Conservation (phyloP, 2,113 vertebrate species). For the Perognathus longimembris region DNA sequence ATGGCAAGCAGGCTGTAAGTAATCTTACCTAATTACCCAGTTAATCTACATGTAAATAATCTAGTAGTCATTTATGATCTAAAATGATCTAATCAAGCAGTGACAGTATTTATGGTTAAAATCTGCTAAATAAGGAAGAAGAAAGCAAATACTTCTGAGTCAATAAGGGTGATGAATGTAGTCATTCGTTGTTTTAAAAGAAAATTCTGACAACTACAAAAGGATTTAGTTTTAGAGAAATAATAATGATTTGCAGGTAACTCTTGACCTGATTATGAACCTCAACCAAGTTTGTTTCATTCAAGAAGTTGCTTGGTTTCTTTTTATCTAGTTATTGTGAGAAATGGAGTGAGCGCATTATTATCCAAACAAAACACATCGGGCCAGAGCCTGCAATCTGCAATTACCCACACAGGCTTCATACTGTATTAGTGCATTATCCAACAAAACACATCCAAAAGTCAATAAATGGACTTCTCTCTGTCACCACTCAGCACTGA, state of each 20-base stretch:
- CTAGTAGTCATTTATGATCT: neutral
- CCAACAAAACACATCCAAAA: slow-evolving; percentile 52
- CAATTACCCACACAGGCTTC: neutral
- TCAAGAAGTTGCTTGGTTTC: neutral
- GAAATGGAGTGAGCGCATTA: slow-evolving; percentile 2
- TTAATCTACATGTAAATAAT: slow-evolving; percentile 5
- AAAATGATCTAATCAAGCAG: neutral
- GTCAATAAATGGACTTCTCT: slow-evolving; percentile 4
- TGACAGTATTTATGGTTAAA: neutral
- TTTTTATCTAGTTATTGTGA: slow-evolving; percentile 23
- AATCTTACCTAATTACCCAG: neutral
- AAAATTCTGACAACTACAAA: neutral
- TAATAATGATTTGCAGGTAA: slow-evolving; percentile 11
- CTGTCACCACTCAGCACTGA: neutral
- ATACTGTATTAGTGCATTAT: neutral
- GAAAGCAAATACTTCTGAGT: slow-evolving; percentile 10
- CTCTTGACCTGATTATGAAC: slow-evolving; percentile 31
- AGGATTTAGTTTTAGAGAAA: neutral
- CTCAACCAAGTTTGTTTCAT: neutral
- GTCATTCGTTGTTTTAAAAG: slow-evolving; percentile 37
- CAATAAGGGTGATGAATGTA: neutral
- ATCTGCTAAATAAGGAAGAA: neutral
- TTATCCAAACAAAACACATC: neutral
- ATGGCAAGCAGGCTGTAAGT: neutral
- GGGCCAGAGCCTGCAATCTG: neutral